Evolutionary conservation across 2,888 invertebrate species (phyloP), one percentile per base, ranked within the genome.

Genomic region (Phaedon cochleariae): DNA sequence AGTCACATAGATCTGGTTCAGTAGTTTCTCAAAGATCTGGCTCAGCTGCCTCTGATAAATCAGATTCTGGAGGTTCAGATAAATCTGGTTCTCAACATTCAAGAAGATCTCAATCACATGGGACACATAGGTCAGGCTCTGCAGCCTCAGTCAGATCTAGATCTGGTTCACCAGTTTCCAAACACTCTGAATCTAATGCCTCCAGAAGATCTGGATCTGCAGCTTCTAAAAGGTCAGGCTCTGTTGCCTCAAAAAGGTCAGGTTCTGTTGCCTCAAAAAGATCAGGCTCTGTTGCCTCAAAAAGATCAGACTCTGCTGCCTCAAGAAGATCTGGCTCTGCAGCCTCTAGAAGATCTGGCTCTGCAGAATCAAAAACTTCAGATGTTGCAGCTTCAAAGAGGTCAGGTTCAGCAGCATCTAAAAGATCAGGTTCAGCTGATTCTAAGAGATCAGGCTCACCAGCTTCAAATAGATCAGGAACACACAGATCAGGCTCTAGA

Each of bases 81-180:
- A 80, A 62, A 41, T 68, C 71, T 12, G 61, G 62, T 31, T 52
- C 29, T 9, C 52, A 31, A 31, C 18, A 20, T 18, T 74, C 74
- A 10, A 54, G 83, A 62, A 85, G 85, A 72, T 86, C 86, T 6
- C 80, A 71, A 6, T 85, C 76, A 21, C 53, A 85, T 9, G 84
- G 78, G 7, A 86, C 87, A 62, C 81, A 83, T 64, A 85, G 85
- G 73, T 86, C 87, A 10, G 81, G 73, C 20, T 72, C 22, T 84
- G 76, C 58, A 9, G 70, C 67, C 0, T 85, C 85, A 22, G 34
- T 52, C 55, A 64, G 69, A 41, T 72, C 68, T 12, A 67, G 73
- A 58, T 74, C 74, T 15, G 67, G 67, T 48, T 66, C 71, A 51
- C 61, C 65, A 48, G 61, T 73, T 75, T 62, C 77, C 75, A 7